phyloP scores from a whole-genome alignment of 2,888 invertebrate species.

The Trachelus stipa region DNA sequence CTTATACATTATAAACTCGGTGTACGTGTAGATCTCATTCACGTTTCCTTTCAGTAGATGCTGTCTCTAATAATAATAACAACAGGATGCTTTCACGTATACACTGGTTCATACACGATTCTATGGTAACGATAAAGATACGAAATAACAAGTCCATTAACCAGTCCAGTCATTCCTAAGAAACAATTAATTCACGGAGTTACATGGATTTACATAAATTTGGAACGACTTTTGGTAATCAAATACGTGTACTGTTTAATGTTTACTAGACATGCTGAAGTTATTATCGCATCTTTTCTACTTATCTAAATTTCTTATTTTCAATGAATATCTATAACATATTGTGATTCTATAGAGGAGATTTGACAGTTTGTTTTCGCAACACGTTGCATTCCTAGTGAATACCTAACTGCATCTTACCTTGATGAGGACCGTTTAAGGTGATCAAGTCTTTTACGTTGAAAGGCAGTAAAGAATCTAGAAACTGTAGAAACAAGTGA shows the following conservation, averaged over 20 bases:
- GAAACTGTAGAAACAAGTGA: not conserved
- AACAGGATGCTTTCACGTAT: not conserved
- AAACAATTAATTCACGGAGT: not conserved
- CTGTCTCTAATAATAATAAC: not conserved
- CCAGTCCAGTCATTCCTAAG: not conserved
- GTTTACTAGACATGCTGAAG: not conserved
- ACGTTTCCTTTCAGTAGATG: not conserved
- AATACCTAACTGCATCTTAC: not conserved
- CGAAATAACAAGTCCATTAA: not conserved
- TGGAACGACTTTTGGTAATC: not conserved
- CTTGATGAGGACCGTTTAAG: not conserved
- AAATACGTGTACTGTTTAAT: not conserved
- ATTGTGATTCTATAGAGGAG: not conserved
- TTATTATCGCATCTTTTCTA: not conserved
- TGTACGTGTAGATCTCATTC: not conserved
- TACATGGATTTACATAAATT: not conserved
- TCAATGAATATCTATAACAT: not conserved
- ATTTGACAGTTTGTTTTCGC: not conserved
- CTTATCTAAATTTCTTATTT: not conserved
- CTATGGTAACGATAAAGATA: not conserved
- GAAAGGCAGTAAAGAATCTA: not conserved
- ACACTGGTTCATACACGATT: not conserved
- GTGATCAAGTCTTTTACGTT: not conserved
- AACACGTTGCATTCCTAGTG: not conserved
- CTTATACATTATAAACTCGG: not conserved